phyloP scores from a whole-genome alignment of 2,113 vertebrate species.

The Atractosteus spatula region DNA sequence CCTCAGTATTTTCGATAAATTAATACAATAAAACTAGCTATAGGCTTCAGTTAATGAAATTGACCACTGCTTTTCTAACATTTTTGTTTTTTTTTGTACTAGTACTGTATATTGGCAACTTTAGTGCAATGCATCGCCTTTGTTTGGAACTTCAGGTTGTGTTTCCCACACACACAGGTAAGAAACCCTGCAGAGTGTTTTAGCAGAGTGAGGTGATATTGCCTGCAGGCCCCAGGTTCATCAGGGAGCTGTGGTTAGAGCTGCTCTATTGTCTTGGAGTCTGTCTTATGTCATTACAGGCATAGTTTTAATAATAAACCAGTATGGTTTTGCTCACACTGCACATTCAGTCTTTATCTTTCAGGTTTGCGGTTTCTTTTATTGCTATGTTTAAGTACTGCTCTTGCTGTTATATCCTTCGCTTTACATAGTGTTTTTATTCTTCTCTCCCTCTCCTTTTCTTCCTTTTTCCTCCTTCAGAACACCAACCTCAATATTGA shows the following conservation, averaged over 20 bases:
- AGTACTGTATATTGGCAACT: too few species aligned
- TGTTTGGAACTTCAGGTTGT: too few species aligned
- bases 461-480: not conserved
- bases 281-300: not conserved
- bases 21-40: too few species aligned
- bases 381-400: not conserved
- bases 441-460: not conserved
- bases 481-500: too few species aligned
- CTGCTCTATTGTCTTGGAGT: not conserved
- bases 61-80: too few species aligned
- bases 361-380: not conserved
- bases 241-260: constrained; percentile 1
- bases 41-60: too few species aligned
- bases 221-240: not conserved
- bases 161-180: too few species aligned
- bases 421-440: not conserved
- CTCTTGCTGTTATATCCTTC: too few species aligned
- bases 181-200: too few species aligned
- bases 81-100: too few species aligned
- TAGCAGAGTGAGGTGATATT: not conserved
- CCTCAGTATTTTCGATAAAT: too few species aligned
- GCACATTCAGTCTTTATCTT: not conserved
- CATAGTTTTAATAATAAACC: not conserved
- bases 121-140: too few species aligned
- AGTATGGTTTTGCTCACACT: not conserved